Base-by-base conservation (phyloP, 1,140 invertebrate genomes). In the Hypothenemus hampei region DNA sequence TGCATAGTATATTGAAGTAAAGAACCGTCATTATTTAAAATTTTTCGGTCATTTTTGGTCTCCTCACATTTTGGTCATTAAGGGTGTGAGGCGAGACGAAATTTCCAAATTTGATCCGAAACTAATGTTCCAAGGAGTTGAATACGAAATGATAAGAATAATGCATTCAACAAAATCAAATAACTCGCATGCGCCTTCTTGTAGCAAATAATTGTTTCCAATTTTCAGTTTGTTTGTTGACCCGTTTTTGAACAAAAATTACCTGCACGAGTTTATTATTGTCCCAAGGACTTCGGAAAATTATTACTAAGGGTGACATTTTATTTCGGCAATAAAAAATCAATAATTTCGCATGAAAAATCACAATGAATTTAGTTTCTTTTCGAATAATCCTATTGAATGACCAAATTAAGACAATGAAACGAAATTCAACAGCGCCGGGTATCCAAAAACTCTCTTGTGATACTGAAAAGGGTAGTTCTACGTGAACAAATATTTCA, bases 41-140 rank as follows among this genome's bases (percentile, higher is more conserved):
- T 39, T 15, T 53, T 53, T 53, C 33, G 22, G 52, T 47, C 46
- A 55, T 47, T 55, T 31, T 24, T 31, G 50, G 36, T 35, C n/a
- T n/a, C n/a, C n/a, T 46, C 43, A 46, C 31, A 55, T 44, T 55
- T 47, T 7, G 41, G 43, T 55, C 52, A 36, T 55, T 55, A 55
- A 40, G 43, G 52, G 52, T 44, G 50, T 43, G 31, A 35, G 50
- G 18, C 40, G 23, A 24, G 35, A 41, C 36, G 50, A 53, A 39
- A 16, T 53, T 53, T 41, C 31, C 29, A 55, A 55, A 41, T 55
- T 47, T 55, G 52, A 55, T 55, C 29, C 16, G 52, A 55, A 55
- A 55, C 46, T 55, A 55, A 55, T 55, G 45, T 39, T 41, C 16
- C 19, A 15, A 31, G 16, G 11, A 26, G 16, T 22, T 31, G 44